Evolutionary conservation across 2,888 invertebrate genomes (phyloP), one percentile per base, ranked within the genome.

Genomic region (Ophraella communa): DNA sequence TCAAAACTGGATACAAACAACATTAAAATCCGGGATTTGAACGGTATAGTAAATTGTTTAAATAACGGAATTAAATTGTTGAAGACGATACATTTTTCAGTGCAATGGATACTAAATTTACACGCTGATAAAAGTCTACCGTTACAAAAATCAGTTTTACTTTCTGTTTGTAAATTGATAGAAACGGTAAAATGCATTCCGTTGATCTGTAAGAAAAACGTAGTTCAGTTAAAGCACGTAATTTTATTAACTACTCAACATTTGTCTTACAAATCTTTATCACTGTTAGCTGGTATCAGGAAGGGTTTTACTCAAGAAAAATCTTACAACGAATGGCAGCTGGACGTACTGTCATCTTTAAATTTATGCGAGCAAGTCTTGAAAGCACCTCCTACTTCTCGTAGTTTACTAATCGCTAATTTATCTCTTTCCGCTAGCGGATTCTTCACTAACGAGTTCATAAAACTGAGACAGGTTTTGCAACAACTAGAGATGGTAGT

Each of bases 131-230:
- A 94, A 53, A 87, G 89, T 23, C 87, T 89, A 74, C 92, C 95
- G 3, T 88, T 97, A 84, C 88, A 90, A 0, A 92, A 92, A 79
- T 87, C 87, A 33, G 88, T 89, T 39, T 86, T 95, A 10, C 84
- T 91, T 68, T 85, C 88, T 2, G 83, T 96, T 54, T 95, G 94
- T 82, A 89, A 91, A 75, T 85, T 95, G 21, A 86, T 94, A 60
- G 94, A 96, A 80, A 85, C 93, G 66, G 82, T 95, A 35, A 94
- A 94, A 83, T 87, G 90, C 27, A 85, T 96, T 68, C 89, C 91
- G 77, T 86, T 88, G 69, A 87, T 87, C 11, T 91, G 93, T 73
- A 86, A 87, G 59, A 84, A 89, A 39, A 87, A 93, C 77, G 86
- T 88, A 52, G 85, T 89, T 67, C 85, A 88, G 69, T 87, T 96